Base-by-base conservation (phyloP, 2,888 invertebrate species). In the Teleiodes luculella region DNA sequence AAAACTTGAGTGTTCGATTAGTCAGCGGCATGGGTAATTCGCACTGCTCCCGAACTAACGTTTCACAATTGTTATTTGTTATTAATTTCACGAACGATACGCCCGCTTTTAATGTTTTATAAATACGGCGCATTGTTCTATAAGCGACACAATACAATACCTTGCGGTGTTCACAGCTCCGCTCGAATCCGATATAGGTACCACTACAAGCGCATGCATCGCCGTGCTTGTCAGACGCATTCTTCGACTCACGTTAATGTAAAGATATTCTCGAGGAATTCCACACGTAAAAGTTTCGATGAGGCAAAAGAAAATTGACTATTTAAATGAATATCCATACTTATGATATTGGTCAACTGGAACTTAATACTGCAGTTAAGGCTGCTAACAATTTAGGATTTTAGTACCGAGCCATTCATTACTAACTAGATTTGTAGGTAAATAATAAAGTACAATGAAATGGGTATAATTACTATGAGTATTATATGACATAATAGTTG, bases 21-120 rank as follows among this genome's bases (percentile, higher is more conserved):
- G 80, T 80, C 79, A 83, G 78, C 76, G 72, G 76, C 75, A 78
- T 78, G 81, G 82, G 80, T 81, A 87, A 85, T 86, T 87, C 86
- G 78, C 85, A 80, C 78, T 76, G 83, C 80, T 80, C 78, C 84
- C 83, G 83, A 86, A 85, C 83, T 83, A 85, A 84, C 83, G 86
- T 87, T 87, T 82, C 88, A 86, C 86, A 82, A 86, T 87, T 88
- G 88, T 88, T 88, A 88, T 89, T 89, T 88, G 88, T 89, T 89
- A 88, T 89, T 88, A 88, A 88, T 89, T 88, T 89, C 88, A 83
- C 81, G 86, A 87, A 82, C 88, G 88, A 87, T 88, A 88, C 86
- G 85, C 80, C 80, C 81, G 84, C 81, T 85, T 83, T 85, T 83
- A 88, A 86, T 89, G 89, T 89, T 89, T 89, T 89, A 87, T 88